These are phyloP conservation scores for Bellardia pandia DNA, from an alignment of 2,888 invertebrate genomes.

Conservation along the genomic window DNA sequence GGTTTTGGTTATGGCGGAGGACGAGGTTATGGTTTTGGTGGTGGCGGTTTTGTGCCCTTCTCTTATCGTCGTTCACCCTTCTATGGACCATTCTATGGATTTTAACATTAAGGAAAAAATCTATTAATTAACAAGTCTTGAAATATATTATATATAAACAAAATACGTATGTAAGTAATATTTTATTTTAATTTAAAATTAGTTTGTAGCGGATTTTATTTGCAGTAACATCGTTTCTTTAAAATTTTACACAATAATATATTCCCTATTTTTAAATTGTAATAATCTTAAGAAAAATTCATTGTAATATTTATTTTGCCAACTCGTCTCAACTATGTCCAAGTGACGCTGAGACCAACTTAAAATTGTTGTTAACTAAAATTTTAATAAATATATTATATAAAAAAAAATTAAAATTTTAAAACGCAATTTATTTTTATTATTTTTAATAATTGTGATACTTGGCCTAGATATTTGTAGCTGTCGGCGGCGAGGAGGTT, in stretches of 20 bases:
- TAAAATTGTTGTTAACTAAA: too few relatives aligned
- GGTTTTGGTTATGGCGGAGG: constrained; percentile 14
- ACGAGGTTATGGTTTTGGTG: background rate
- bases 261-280: too few relatives aligned
- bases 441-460: background rate
- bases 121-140: constrained; percentile 1
- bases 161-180: constrained; percentile 7
- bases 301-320: too few relatives aligned
- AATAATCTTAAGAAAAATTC: too few relatives aligned
- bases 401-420: too few relatives aligned
- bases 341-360: too few relatives aligned
- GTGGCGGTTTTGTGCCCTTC: constrained; percentile 27
- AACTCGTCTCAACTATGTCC: too few relatives aligned
- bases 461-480: background rate
- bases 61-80: constrained; percentile 33
- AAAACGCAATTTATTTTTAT: background rate
- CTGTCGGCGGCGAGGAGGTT: background rate
- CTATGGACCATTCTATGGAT: constrained; percentile 28
- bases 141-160: background rate
- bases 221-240: constrained; percentile 11
- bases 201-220: background rate
- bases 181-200: background rate
- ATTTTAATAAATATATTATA: too few relatives aligned
- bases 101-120: constrained; percentile 6
- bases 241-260: background rate